phyloP scores from a whole-genome alignment of 2,888 invertebrate species.

The Cosmopolites sordidus region DNA sequence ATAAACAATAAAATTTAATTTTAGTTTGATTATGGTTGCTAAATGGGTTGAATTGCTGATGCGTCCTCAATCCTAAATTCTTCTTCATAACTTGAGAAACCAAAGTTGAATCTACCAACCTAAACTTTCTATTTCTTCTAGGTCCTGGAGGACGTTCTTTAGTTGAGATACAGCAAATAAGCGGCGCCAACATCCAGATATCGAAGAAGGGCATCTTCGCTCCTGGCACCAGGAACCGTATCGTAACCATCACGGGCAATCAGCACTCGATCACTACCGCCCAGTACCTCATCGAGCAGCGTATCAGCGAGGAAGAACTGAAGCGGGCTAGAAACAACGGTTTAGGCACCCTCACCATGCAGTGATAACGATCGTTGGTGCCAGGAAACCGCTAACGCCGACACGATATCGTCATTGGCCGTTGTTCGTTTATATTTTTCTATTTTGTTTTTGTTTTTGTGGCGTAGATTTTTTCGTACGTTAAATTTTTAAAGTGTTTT shows the following conservation, averaged over 20 bases:
- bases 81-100: too few species aligned
- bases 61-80: too few species aligned
- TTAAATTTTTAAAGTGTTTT: slow-evolving; percentile 29
- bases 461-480: slow-evolving; percentile 27
- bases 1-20: too few species aligned
- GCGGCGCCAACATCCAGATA: slow-evolving; percentile 97
- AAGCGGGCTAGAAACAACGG: slow-evolving; percentile 90
- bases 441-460: slow-evolving; percentile 29
- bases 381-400: too few species aligned
- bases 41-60: too few species aligned
- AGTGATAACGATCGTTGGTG: slow-evolving; percentile 49
- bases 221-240: slow-evolving; percentile 94
- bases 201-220: slow-evolving; percentile 97
- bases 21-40: too few species aligned
- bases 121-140: too few species aligned
- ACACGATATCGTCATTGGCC: too few species aligned
- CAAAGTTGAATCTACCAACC: too few species aligned
- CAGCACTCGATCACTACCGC: slow-evolving; percentile 86
- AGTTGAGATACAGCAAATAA: slow-evolving; percentile 95
- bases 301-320: slow-evolving; percentile 92
- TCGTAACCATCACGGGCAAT: slow-evolving; percentile 92
- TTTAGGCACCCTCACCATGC: slow-evolving; percentile 55
- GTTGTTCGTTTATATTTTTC: slow-evolving; percentile 11
- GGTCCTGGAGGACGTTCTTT: slow-evolving; percentile 93
- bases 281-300: slow-evolving; percentile 93